Evolutionary conservation across 2,797 vertebrate species (phyloP), one percentile per base, ranked within the genome.

Genomic region (Dallia pectoralis): DNA sequence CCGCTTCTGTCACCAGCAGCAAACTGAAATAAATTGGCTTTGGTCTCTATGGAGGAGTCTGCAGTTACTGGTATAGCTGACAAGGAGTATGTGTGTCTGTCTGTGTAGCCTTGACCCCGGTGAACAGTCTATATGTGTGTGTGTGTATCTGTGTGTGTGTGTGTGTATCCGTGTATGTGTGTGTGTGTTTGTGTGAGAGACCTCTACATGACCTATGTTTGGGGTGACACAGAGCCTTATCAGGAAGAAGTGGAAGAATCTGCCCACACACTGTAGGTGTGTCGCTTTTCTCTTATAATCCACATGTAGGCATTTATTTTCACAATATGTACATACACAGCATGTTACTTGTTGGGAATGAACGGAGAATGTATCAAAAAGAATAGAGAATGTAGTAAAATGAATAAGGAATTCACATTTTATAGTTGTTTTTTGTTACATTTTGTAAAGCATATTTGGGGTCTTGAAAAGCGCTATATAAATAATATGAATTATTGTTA

Each of bases 21-120:
- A 82, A 83, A 89, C 82, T 77, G 81, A 87, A 91, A 92, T 91
- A 92, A 92, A 92, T 91, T 91, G 91, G 87, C 87, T 91, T 81
- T 69, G 83, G 90, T 91, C 89, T 91, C 90, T 44, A 77, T 76
- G 85, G 89, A 77, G 82, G 77, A 80, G 79, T 87, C 78, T 84
- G 82, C 79, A 82, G 85, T 81, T 86, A 84, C 83, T 86, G 88
- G 85, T 81, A 64, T 82, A 87, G 68, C 78, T 61, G 51, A 77
- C 8, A n/a, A 71, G 72, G 76, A 78, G 62, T 19, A 22, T 73
- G 19, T 76, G 15, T 83, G 69, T 78, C n/a, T n/a, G 74, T 70
- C 19, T 63, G 32, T 40, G 51, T 48, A 19, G 49, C 49, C 68
- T 53, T 49, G 53, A 59, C 53, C 53, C 53, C 14, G n/a, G 53